Base-by-base conservation (phyloP, 2,888 invertebrate genomes). In the Psococerastis gibbosa region DNA sequence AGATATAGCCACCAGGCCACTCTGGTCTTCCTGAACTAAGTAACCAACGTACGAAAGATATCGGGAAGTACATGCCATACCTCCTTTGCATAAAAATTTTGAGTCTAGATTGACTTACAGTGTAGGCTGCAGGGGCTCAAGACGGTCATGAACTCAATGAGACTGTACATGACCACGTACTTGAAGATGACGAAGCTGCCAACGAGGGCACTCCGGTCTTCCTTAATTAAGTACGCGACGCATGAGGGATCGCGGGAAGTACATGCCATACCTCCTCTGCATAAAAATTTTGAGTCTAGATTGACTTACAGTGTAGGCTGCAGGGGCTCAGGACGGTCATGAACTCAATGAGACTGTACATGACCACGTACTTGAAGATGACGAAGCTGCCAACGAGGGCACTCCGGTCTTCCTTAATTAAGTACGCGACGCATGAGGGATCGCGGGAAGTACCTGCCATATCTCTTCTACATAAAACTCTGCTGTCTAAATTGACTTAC, bases 141-240 rank as follows among this genome's bases (percentile, higher is more conserved):
- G 13, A 85, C 78, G 4, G 84, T 78, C 53, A 78, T 70, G 61
- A 87, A 92, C 66, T 92, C 89, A 43, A 87, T 87, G 32, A 92
- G 66, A 45, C 85, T 85, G 63, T 88, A 89, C 51, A 81, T 71
- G 45, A 85, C 83, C 83, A 89, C 89, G 61, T 82, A 89, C 58
- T 88, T 88, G 64, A 89, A 87, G 45, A 85, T 77, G 3, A 85
- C 84, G 61, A 88, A 88, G 34, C 84, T 85, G 1, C 89, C 89
- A 48, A 85, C 83, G 49, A 91, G 65, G 1, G 89, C 85, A 52
- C 84, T 81, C 5, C 89, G 70, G 8, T 91, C 88, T 64, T 89
- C 84, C 48, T 78, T 67, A 49, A 85, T 79, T 4, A 87, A 68
- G 49, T 71, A 69, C 23, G 81, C 77, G 43, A 89, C 77, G 62